phyloP scores from a whole-genome alignment of 2,888 invertebrate species.

The Hofmannophila pseudospretella region DNA sequence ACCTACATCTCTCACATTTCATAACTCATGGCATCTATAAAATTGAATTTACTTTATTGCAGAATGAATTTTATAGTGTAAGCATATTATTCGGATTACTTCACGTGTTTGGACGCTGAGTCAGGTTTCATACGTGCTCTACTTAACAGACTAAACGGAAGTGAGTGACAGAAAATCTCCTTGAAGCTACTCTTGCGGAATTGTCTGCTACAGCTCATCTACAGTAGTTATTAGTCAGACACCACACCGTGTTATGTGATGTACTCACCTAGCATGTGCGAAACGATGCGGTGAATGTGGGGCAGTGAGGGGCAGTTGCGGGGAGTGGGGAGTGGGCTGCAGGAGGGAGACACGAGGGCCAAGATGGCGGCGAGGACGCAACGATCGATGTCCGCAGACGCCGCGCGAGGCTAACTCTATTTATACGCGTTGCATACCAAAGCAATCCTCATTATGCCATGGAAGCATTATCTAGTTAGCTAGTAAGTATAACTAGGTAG shows the following conservation, averaged over 20 bases:
- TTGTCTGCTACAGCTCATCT: background rate
- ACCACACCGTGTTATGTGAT: slow-evolving; percentile 29
- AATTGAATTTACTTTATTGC: background rate
- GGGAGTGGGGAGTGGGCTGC: slow-evolving; percentile 51
- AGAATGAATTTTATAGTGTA: background rate
- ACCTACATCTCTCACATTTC: background rate
- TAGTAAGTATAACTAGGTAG: no score
- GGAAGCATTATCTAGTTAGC: slow-evolving; percentile 11
- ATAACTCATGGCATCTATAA: no score
- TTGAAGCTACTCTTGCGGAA: background rate
- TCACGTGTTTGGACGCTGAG: background rate
- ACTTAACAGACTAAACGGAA: background rate
- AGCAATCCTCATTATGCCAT: slow-evolving; percentile 54
- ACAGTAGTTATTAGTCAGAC: background rate
- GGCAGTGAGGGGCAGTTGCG: slow-evolving; percentile 65
- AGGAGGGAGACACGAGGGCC: slow-evolving; percentile 72
- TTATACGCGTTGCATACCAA: slow-evolving; percentile 67
- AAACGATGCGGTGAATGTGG: slow-evolving; percentile 73
- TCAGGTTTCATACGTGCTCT: background rate
- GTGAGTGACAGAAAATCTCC: background rate
- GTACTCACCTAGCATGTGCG: slow-evolving; percentile 31
- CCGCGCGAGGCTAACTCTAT: slow-evolving; percentile 69
- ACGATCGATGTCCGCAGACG: slow-evolving; percentile 76
- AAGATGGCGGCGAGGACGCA: slow-evolving; percentile 76
- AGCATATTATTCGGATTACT: background rate